Conservation (phyloP, 2,113 vertebrate species). For the Epinephelus cyanopodus region DNA sequence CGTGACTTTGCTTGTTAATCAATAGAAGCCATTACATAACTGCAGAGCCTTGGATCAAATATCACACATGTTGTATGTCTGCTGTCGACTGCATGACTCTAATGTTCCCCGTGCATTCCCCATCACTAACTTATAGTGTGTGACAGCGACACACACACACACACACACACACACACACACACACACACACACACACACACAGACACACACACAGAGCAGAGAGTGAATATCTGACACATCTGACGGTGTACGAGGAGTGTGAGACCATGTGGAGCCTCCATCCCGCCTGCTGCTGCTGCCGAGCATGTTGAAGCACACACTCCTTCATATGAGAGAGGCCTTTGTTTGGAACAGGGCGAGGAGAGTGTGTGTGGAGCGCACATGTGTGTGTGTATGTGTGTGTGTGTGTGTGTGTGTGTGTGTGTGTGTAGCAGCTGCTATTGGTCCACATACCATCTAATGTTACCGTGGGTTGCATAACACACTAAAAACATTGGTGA, state of each 20-base stretch:
- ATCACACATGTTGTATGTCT: conserved; percentile 20
- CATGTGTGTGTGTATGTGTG: conserved; percentile 14
- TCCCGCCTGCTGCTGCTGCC: not conserved
- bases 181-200: no score
- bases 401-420: conserved; percentile 14
- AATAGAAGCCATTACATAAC: conserved; percentile 24
- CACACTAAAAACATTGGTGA: conserved; percentile 39
- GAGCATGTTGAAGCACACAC: conserved; percentile 18
- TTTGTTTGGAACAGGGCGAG: conserved; percentile 43
- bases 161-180: no score
- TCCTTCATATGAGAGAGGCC: conserved; percentile 33
- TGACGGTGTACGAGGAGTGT: not conserved
- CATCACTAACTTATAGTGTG: no score
- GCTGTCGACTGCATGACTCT: not conserved
- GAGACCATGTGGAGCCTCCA: not conserved
- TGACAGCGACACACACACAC: not conserved
- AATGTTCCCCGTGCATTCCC: not conserved
- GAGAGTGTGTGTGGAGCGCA: conserved; percentile 1
- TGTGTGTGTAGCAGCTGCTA: conserved; percentile 53
- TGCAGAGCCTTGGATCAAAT: conserved; percentile 14
- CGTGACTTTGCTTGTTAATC: conserved; percentile 5
- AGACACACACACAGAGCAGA: no score
- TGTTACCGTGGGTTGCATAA: conserved; percentile 61
- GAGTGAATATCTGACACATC: not conserved
- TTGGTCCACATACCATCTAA: conserved; percentile 49